Conservation (phyloP, 2,888 invertebrate species). For the Ochlodes sylvanus region DNA sequence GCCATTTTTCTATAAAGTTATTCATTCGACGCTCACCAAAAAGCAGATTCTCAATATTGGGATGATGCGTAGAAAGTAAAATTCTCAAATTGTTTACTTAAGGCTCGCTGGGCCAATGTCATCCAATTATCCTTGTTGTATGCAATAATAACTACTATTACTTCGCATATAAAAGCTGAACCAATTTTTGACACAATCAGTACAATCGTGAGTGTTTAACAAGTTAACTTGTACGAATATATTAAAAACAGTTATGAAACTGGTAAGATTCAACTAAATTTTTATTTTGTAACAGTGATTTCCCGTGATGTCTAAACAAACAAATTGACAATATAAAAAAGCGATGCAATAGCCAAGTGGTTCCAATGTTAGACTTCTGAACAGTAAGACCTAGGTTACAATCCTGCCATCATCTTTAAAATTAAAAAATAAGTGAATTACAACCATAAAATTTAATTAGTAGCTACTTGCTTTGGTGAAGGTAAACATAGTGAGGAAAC, state of each 20-base stretch:
- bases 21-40: not conserved
- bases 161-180: slow-evolving; percentile 62
- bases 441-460: too few species aligned
- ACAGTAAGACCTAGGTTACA: too few species aligned
- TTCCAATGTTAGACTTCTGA: too few species aligned
- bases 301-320: too few species aligned
- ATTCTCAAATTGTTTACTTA: slow-evolving; percentile 45
- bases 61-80: slow-evolving; percentile 41
- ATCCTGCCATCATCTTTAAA: too few species aligned
- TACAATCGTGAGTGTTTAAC: slow-evolving; percentile 46
- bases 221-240: slow-evolving; percentile 3
- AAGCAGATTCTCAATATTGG: slow-evolving; percentile 9
- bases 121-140: slow-evolving; percentile 54
- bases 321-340: too few species aligned
- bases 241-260: slow-evolving; percentile 52
- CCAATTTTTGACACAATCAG: slow-evolving; percentile 49
- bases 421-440: too few species aligned
- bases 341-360: too few species aligned
- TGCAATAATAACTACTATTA: slow-evolving; percentile 52
- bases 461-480: too few species aligned
- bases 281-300: too few species aligned
- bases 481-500: too few species aligned
- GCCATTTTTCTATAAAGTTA: not conserved
- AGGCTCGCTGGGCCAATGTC: slow-evolving; percentile 56
- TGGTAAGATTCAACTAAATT: slow-evolving; percentile 54